Base-by-base conservation (phyloP, 2,888 invertebrate species). In the Diarsia rubi region DNA sequence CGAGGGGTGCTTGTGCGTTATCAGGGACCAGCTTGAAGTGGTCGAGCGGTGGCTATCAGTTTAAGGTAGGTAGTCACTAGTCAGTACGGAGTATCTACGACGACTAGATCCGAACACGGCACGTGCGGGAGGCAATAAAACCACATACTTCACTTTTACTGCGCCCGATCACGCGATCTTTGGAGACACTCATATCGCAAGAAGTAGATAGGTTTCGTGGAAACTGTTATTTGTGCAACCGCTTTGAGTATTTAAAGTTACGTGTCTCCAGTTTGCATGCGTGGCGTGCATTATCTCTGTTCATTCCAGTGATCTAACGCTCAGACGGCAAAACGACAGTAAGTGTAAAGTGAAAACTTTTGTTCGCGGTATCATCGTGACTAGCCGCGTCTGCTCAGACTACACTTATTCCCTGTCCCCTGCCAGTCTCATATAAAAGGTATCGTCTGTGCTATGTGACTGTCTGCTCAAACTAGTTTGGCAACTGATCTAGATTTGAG, bases 91-190 rank as follows among this genome's bases (percentile, higher is more conserved):
- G 62, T 83, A 80, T 85, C 85, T 75, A 77, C 79, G 81, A 74
- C 76, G 75, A 78, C 84, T 82, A 79, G 83, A 85, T 82, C 75
- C 75, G 65, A 88, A 87, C 83, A 63, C 73, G 78, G 83, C 89
- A 89, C 89, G 89, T 88, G 90, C 89, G 79, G 78, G 71, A 72
- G 87, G 83, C 86, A 88, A 88, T 88, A 84, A 88, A 91, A 86
- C 88, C 81, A 81, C 90, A 92, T 89, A 90, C 90, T 92, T 92
- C 92, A 93, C 91, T 92, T 91, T 92, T 92, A 93, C 92, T 91
- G 91, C 85, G 81, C 65, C 76, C 76, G 83, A 89, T 90, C 94
- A 94, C 94, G 94, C 94, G 89, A 93, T 90, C 78, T 63, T 79
- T 81, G 76, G 84, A 86, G 87, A 88, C 88, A 82, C 82, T 83